Base-by-base conservation (phyloP, 2,113 vertebrate species). In the Crotalus helleri region DNA sequence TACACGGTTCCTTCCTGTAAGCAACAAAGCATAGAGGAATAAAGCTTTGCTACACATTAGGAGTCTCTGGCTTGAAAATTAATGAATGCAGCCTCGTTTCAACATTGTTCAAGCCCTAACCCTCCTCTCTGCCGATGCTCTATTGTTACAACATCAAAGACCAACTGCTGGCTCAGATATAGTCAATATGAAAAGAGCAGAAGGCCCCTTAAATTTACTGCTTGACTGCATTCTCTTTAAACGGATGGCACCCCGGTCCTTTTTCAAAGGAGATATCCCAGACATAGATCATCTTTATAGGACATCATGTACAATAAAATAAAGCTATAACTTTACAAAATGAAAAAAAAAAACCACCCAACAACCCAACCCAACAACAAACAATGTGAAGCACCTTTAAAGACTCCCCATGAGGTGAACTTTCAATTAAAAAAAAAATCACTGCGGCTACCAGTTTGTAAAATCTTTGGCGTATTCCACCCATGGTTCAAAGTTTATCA, bases 91-190 rank as follows among this genome's bases (percentile, higher is more conserved):
- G 95, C 91, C 94, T 94, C 95, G 91, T 95, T 97, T 96, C 86
- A 46, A 96, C 97, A 94, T 97, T 95, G 95, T 49, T 92, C 94
- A 94, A 93, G 96, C 95, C 95, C 94, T 97, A 96, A 94, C 97
- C 96, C 96, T 97, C 95, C 96, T 97, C 94, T 92, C 17, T 94
- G 97, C 95, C 96, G 96, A 96, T 95, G 93, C 94, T 95, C 97
- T 97, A 97, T 98, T 98, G 97, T 98, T 97, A 95, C 93, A 93
- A 98, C 97, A 97, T 98, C 98, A 98, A 98, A 98, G 98, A 97
- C 97, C 97, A 96, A 98, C 98, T 96, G 97, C 98, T 98, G 97
- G 96, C 97, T 85, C 89, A 96, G 96, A 97, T 98, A 97, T 96
- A 96, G 97, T 98, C 97, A 96, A 93, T 97, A 97, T 97, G 97